Conservation (phyloP, 1,140 invertebrate genomes). For the Lineus longissimus region DNA sequence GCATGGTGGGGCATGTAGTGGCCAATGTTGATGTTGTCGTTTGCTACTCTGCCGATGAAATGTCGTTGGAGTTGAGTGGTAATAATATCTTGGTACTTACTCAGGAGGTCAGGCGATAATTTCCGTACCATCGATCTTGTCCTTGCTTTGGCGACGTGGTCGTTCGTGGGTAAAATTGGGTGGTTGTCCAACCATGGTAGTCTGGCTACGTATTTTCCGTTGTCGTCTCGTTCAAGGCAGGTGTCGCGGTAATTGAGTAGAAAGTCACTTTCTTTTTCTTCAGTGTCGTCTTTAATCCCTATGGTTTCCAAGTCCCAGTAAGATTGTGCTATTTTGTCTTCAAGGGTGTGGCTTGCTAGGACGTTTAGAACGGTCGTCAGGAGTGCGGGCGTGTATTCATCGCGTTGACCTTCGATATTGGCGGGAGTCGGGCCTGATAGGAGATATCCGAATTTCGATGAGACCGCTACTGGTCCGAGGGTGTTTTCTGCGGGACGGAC, state of each 20-base stretch:
- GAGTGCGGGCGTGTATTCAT: no score
- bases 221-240: not conserved
- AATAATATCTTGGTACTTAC: not conserved
- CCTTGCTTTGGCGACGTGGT: not conserved
- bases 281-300: not conserved
- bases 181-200: no score
- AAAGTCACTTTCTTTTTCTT: no score
- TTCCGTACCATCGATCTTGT: not conserved
- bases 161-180: no score
- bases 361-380: no score
- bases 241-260: no score
- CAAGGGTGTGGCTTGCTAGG: not conserved
- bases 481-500: no score
- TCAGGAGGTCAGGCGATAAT: not conserved
- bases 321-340: not conserved
- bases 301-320: conserved; percentile 5
- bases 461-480: no score
- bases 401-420: no score
- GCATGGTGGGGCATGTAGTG: not conserved
- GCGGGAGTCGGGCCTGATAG: no score
- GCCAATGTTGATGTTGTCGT: not conserved
- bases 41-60: not conserved
- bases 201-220: not conserved
- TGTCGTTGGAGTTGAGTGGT: not conserved
- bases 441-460: no score